Base-by-base conservation (phyloP, 2,888 invertebrate species). In the Oxycera nigricornis region DNA sequence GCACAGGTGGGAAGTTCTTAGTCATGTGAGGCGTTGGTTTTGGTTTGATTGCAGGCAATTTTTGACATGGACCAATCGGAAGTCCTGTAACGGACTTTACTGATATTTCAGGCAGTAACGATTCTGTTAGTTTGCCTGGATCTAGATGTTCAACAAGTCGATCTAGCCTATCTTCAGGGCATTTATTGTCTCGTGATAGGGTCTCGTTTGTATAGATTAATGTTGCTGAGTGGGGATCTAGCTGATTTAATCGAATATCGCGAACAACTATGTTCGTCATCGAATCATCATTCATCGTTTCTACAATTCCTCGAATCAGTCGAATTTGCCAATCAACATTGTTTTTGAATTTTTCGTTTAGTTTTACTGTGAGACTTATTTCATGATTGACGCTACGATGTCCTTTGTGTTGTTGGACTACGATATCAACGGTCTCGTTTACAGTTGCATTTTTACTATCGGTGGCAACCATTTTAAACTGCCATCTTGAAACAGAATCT, bases 311-410 rank as follows among this genome's bases (percentile, higher is more conserved):
- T 77, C 90, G 88, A n/a, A 93, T 84, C 0, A 91, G 88, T 74
- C 89, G 87, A 78, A 93, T 87, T 81, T 92, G 90, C 94, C 94
- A 95, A 81, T 94, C 94, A 24, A 94, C 89, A 30, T 90, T 89
- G 78, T 89, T 90, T 1, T 88, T 87, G 81, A 90, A 92, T 78
- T 88, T 88, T 79, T 89, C 88, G 77, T 90, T 88, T 61, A 92
- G 88, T 78, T 88, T 88, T 31, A 95, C 87, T 72, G 90, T 88
- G 80, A 95, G 87, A 50, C 89, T 88, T 82, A 95, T 93, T 83
- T 94, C 92, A 81, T 95, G 95, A 84, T 94, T 94, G 70, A 94
- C 90, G 22, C 91, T 91, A 41, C 94, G 88, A 11, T 90, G 90
- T 50, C 90, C 88, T 82, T 91, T 92, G 85, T 94, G 93, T 79